Evolutionary conservation across 2,888 invertebrate genomes (phyloP).

Genomic region (Venusia cambrica): DNA sequence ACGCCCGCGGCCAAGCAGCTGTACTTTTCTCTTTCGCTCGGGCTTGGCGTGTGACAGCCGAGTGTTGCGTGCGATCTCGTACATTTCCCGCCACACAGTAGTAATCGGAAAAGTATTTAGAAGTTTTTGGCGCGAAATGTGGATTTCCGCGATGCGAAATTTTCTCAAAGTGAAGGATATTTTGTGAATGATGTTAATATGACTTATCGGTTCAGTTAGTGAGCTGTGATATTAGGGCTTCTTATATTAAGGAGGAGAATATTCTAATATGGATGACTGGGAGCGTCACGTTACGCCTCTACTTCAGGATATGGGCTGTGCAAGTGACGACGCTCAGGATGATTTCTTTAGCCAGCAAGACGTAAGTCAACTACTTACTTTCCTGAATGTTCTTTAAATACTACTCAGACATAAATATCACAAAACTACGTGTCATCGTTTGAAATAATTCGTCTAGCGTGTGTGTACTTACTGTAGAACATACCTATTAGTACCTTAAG

Average conservation of each 20-base stretch:
- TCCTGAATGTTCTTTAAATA: too few species aligned
- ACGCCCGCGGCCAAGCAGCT: slow-evolving; percentile 69
- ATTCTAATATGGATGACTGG: slow-evolving; percentile 79
- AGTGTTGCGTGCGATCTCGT: slow-evolving; percentile 68
- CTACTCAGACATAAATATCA: too few species aligned
- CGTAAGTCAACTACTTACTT: slow-evolving; percentile 74
- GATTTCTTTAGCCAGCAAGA: slow-evolving; percentile 82
- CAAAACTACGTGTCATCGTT: too few species aligned
- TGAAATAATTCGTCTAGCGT: too few species aligned
- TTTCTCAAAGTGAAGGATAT: slow-evolving; percentile 37
- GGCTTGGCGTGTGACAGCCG: slow-evolving; percentile 63
- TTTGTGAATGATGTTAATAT: slow-evolving; percentile 56
- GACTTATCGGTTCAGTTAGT: slow-evolving; percentile 51
- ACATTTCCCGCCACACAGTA: slow-evolving; percentile 66
- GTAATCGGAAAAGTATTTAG: slow-evolving; percentile 47
- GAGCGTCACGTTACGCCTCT: slow-evolving; percentile 82
- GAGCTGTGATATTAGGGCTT: slow-evolving; percentile 57
- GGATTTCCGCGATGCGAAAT: slow-evolving; percentile 36
- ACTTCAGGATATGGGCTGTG: slow-evolving; percentile 80
- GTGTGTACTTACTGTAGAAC: too few species aligned
- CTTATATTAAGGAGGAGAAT: slow-evolving; percentile 45
- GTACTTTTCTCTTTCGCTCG: slow-evolving; percentile 72
- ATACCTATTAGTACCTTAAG: too few species aligned
- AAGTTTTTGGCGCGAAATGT: slow-evolving; percentile 78
- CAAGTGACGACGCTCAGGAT: slow-evolving; percentile 76